A percentile compares a stretch with the other conserved stretches of the same genome.
Evolutionary conservation across 2,888 invertebrate species (phyloP).

Genomic region (Ophion slaviceki): DNA sequence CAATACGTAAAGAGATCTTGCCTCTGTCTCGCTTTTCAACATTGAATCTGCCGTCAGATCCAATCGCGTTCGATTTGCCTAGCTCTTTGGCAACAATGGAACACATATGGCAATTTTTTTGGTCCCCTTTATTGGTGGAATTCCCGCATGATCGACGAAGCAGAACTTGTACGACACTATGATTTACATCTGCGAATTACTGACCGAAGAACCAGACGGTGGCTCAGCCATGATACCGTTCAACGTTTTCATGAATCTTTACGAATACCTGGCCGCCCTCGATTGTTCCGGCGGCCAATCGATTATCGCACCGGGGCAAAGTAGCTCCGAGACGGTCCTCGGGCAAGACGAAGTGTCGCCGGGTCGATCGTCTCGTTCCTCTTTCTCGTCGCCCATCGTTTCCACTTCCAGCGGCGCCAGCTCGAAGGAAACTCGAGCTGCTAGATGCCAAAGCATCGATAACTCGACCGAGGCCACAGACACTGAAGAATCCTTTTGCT

Average conservation of each 20-base stretch:
- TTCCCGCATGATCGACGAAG: constrained; percentile 14
- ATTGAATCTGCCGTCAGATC: no score
- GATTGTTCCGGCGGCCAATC: constrained; percentile 74
- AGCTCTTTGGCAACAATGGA: no score
- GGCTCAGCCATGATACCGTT: constrained; percentile 90
- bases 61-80: no score
- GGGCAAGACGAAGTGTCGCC: constrained; percentile 49
- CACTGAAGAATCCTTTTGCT: constrained; percentile 35
- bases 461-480: constrained; percentile 40
- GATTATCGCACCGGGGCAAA: constrained; percentile 52
- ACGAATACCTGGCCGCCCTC: constrained; percentile 77
- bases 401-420: constrained; percentile 19
- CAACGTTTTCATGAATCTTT: constrained; percentile 86
- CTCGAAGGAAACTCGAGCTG: constrained; percentile 34
- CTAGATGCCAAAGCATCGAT: constrained; percentile 35
- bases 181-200: constrained; percentile 91
- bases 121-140: neutral
- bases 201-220: constrained; percentile 93
- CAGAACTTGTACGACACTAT: constrained; percentile 91
- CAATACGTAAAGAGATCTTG: no score
- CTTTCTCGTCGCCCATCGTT: constrained; percentile 25
- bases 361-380: constrained; percentile 49
- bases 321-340: constrained; percentile 25
- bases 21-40: no score
- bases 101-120: neutral